Conservation (phyloP, 2,113 vertebrate species). For the Pogonocichla stellata region DNA sequence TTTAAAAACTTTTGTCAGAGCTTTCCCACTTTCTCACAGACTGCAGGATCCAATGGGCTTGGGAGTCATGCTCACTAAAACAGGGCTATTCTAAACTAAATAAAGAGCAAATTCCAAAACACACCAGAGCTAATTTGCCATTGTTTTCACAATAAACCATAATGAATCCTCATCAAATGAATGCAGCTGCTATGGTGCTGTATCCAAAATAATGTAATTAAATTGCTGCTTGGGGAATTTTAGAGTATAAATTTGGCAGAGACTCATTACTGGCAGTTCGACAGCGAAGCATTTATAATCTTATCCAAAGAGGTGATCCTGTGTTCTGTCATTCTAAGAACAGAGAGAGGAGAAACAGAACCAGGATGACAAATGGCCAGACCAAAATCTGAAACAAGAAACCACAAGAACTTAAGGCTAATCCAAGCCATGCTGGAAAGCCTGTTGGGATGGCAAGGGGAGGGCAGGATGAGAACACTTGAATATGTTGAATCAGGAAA, state of each 20-base stretch:
- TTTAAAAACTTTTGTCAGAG: neutral
- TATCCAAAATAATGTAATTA: slow-evolving; percentile 65
- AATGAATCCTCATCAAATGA: slow-evolving; percentile 56
- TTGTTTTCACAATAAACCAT: slow-evolving; percentile 47
- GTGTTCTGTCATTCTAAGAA: slow-evolving; percentile 42
- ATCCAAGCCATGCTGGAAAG: slow-evolving; percentile 22
- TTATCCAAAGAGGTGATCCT: slow-evolving; percentile 45
- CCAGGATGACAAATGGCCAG: slow-evolving; percentile 33
- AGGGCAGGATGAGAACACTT: neutral
- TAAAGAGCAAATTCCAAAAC: slow-evolving; percentile 45
- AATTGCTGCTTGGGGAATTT: slow-evolving; percentile 57
- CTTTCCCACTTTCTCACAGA: slow-evolving; percentile 9
- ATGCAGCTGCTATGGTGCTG: slow-evolving; percentile 48
- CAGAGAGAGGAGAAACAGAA: slow-evolving; percentile 49
- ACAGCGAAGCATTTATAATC: slow-evolving; percentile 16
- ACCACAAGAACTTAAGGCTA: neutral
- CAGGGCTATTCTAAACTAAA: neutral
- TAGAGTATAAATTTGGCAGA: slow-evolving; percentile 52
- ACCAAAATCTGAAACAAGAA: slow-evolving; percentile 47
- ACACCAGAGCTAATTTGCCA: slow-evolving; percentile 45
- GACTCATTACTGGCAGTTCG: neutral
- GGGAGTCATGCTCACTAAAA: neutral
- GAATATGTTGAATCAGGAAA: neutral
- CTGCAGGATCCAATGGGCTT: slow-evolving; percentile 11
- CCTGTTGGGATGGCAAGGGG: neutral